Evolutionary conservation across 2,113 vertebrate genomes (phyloP).

Genomic region (Sceloporus tristichus): DNA sequence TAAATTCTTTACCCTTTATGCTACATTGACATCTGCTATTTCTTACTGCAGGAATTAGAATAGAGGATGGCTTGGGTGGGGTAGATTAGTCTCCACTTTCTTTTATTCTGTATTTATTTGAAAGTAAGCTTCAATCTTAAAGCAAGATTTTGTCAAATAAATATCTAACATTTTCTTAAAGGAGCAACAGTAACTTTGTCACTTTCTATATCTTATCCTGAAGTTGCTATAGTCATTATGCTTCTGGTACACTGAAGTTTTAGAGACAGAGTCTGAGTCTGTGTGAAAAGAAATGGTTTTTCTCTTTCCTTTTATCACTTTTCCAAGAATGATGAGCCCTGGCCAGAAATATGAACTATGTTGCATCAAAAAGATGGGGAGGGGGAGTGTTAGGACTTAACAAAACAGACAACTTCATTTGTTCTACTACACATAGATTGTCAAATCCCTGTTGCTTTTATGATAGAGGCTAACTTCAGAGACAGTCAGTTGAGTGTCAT

Average conservation of each 20-base stretch:
- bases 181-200: constrained; percentile 60
- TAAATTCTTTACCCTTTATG: not conserved
- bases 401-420: constrained; percentile 40
- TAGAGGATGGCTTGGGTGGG: not conserved
- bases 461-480: constrained; percentile 46
- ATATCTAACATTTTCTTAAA: constrained; percentile 29
- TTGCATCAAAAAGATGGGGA: constrained; percentile 48
- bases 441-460: constrained; percentile 23
- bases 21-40: not conserved
- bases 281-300: constrained; percentile 50
- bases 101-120: constrained; percentile 50
- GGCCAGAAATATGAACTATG: constrained; percentile 38
- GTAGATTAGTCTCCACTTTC: not conserved
- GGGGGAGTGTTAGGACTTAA: constrained; percentile 39
- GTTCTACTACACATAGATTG: not conserved
- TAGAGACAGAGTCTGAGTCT: constrained; percentile 9
- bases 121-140: constrained; percentile 52
- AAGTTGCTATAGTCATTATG: constrained; percentile 58
- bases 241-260: constrained; percentile 48
- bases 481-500: constrained; percentile 50
- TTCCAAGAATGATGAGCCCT: constrained; percentile 56
- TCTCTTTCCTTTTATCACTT: constrained; percentile 60
- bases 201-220: constrained; percentile 62
- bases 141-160: constrained; percentile 56
- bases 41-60: constrained; percentile 28